Percentiles rank a stretch among this genome's conserved stretches.
These are phyloP conservation scores for Zygaena filipendulae DNA, from an alignment of 2,888 invertebrate genomes.

Conservation along the genomic window DNA sequence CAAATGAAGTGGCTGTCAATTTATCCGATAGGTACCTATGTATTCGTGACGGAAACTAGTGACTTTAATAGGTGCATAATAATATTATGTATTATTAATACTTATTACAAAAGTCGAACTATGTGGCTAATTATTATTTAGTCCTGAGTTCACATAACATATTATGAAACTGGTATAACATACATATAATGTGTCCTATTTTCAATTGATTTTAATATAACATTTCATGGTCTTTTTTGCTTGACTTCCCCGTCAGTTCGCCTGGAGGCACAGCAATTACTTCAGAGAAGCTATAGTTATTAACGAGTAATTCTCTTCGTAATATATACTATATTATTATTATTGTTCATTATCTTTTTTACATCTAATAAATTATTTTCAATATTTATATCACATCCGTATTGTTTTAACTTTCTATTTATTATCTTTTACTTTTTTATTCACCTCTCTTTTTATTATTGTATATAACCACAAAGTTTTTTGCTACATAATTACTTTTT, in stretches of 20 bases:
- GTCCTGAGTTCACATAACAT: no score
- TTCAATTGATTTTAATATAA: constrained; percentile 37
- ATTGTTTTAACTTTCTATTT: constrained; percentile 24
- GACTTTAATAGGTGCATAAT: no score
- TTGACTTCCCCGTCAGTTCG: constrained; percentile 73
- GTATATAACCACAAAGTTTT: constrained; percentile 31
- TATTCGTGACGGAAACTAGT: no score
- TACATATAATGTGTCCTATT: no score
- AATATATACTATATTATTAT: constrained; percentile 42
- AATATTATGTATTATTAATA: no score
- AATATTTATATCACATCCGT: constrained; percentile 45
- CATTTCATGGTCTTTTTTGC: constrained; percentile 48
- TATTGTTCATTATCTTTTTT: constrained; percentile 56
- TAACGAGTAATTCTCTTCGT: constrained; percentile 75
- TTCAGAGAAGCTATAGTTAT: constrained; percentile 95
- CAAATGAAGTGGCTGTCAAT: no score
- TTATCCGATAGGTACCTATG: no score
- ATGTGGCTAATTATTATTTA: no score
- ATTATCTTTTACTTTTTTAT: constrained; percentile 26
- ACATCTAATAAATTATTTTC: constrained; percentile 40
- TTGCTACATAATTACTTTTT: no score
- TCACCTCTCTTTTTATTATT: constrained; percentile 24
- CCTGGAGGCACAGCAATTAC: constrained; percentile 97
- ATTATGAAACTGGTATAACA: no score
- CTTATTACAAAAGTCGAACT: no score